Evolutionary conservation across 2,797 vertebrate genomes (phyloP).

Genomic region (Melopsittacus undulatus): DNA sequence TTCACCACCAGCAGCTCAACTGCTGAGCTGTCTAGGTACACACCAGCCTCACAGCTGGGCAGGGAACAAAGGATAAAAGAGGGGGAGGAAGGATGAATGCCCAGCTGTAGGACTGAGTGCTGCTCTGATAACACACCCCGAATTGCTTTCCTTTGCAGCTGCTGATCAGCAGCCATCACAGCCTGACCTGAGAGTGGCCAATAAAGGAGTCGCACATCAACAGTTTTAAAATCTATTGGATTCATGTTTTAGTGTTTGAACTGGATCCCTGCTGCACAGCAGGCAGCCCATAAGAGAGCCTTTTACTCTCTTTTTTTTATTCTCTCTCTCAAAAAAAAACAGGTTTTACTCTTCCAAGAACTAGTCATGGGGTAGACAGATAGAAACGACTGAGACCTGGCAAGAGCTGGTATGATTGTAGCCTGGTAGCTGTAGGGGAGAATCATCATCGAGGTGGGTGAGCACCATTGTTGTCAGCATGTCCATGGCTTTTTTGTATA

Average conservation of each 20-base stretch:
- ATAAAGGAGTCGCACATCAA: neutral
- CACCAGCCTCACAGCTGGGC: neutral
- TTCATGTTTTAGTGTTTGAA: neutral
- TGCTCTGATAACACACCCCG: neutral
- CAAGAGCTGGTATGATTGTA: neutral
- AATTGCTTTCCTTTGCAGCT: neutral
- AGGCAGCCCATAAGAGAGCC: neutral
- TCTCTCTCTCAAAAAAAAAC: neutral
- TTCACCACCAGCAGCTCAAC: conserved; percentile 3
- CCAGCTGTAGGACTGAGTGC: neutral
- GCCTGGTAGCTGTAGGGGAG: neutral
- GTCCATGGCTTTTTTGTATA: neutral
- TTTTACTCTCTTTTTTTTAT: neutral
- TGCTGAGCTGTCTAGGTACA: conserved; percentile 9
- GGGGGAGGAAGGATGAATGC: neutral
- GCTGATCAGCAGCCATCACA: neutral
- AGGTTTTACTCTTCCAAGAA: neutral
- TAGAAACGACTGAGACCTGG: neutral
- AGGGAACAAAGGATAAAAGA: neutral
- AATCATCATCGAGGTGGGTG: neutral
- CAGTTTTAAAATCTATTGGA: neutral
- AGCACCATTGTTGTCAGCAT: neutral
- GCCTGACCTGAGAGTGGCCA: neutral
- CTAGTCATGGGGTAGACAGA: neutral
- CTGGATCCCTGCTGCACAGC: neutral